Evolutionary conservation across 2,888 invertebrate species (phyloP), one percentile per base, ranked within the genome.

Genomic region (Campoplex nolae): DNA sequence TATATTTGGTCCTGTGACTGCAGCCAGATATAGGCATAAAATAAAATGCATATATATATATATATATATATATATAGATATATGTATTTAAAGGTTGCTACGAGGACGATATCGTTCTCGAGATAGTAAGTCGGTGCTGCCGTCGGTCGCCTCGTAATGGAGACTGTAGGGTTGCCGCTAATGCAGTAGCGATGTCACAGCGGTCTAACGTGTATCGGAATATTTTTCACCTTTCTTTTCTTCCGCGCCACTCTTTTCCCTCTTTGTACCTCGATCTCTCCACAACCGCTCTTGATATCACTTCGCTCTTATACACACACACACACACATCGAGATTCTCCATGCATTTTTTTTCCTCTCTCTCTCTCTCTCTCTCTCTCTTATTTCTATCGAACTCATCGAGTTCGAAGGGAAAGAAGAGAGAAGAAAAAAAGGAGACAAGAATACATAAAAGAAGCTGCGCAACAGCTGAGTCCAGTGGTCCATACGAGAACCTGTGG

Each of bases 111-210:
- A 93, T 93, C 93, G 92, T 76, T 82, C 58, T 88, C 65, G 88
- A 93, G 93, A 93, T 93, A 93, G 92, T 90, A 89, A 89, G 90
- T 88, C 56, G 65, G 77, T 90, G 91, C 92, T 82, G 84, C 77
- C 83, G 70, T 77, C 83, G 88, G 91, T 84, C 76, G 45, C 35
- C 71, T 73, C 84, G 94, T 94, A 93, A 94, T 94, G 94, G 94
- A 94, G 93, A 93, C 93, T 91, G 94, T 92, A 91, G 93, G 93
- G 92, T 92, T 77, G 93, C 93, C 93, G 94, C 94, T 94, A 94
- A 94, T 94, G 94, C 94, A 94, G 94, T 94, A 94, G 94, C 94
- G 93, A 94, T 94, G 94, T 94, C 94, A 91, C 89, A 89, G 88
- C 83, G 88, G 90, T 88, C 86, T 87, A 87, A 84, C 88, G 86